Base-by-base conservation (phyloP, 2,113 vertebrate genomes). In the Fregata magnificens region DNA sequence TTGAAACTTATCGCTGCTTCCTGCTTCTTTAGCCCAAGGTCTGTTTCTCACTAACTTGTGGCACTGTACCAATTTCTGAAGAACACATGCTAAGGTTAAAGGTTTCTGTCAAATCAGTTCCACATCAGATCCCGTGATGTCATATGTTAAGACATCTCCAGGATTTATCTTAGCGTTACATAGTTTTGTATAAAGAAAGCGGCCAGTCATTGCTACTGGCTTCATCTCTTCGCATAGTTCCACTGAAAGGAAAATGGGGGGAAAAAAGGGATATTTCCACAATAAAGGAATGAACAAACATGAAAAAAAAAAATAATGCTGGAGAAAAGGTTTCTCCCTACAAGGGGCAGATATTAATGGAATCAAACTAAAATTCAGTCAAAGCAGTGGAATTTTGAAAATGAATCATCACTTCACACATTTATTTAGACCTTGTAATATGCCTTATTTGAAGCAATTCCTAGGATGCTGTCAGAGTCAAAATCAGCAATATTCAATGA, bases 51-150 rank as follows among this genome's bases (percentile, higher is more conserved):
- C 72, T 86, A 86, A 69, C 65, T 91, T 72, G 10, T 28, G 70
- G 86, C 88, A 42, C 70, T 36, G 86, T 32, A 50, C 31, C 92
- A 58, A 20, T 82, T 93, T 61, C 74, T 92, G 59, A 87, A 63
- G 74, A 70, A 83, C 82, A 90, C 45, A 38, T 59, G 49, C 6
- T 32, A 8, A 63, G 58, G 76, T 63, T 55, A 92, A 86, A 88
- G 83, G 66, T 65, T 80, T 77, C 79, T 91, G 91, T 88, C 88
- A 94, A 82, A 82, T 80, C 66, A 70, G 80, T 94, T 92, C 88
- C 90, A 88, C 76, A 88, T 81, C 82, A 96, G 92, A 94, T 53
- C 77, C 55, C 0, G 0, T 49, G 69, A 69, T 92, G 82, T 42
- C 81, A 8, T 29, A 7, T 72, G 77, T n/a, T 81, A 81, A 89